These are phyloP conservation scores for Cacatua alba DNA, from an alignment of 2,113 vertebrate species.

Conservation along the genomic window DNA sequence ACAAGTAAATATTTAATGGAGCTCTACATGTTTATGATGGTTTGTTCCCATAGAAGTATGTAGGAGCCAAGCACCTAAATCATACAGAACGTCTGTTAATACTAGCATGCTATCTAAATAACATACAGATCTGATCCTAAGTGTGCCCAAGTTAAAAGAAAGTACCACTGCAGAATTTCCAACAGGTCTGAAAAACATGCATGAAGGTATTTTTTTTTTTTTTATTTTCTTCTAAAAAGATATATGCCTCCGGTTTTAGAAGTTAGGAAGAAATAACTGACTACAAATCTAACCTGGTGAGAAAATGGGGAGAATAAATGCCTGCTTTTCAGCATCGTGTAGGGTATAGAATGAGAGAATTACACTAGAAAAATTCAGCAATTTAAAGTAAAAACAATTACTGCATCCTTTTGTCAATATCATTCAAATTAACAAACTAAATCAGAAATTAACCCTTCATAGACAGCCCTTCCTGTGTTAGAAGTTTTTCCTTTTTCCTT, in stretches of 20 bases:
- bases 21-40: neutral
- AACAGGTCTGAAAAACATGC: neutral
- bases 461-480: fast-evolving
- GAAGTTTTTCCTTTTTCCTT: neutral
- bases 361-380: neutral
- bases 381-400: neutral
- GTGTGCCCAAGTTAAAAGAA: neutral
- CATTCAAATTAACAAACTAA: neutral
- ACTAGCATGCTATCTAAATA: neutral
- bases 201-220: neutral
- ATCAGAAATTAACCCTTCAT: neutral
- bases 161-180: neutral
- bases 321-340: neutral
- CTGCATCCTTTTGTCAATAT: neutral
- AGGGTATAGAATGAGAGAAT: neutral
- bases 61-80: neutral
- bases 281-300: neutral
- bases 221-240: neutral
- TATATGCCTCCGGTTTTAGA: neutral
- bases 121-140: neutral
- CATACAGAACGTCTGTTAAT: neutral
- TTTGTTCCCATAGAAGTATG: neutral
- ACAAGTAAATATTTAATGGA: neutral
- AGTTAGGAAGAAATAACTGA: neutral
- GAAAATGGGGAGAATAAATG: neutral